Evolutionary conservation across 2,797 vertebrate genomes (phyloP), one percentile per base, ranked within the genome.

Genomic region (Lepidocolaptes lacrymiger): DNA sequence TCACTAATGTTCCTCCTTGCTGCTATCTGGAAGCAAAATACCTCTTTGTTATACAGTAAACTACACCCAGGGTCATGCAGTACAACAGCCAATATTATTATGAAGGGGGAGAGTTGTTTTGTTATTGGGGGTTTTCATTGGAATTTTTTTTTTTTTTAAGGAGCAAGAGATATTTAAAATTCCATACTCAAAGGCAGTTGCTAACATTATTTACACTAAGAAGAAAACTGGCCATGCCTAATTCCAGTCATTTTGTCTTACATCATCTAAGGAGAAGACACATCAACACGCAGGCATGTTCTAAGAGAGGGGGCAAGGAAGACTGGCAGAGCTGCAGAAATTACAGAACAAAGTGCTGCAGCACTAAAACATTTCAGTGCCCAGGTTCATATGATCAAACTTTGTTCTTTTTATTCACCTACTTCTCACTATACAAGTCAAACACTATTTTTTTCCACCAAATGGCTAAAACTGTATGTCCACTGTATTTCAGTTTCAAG

Each of bases 1-100:
- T 91, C 8, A 1, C 96, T 98, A 97, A 98, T 97, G 97, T 66
- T 95, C 85, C 87, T 89, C 71, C 75, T 39, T 23, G 76, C 89
- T 85, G 91, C 89, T 95, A 81, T 88, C 91, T 63, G 36, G 44
- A 91, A 96, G 71, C 73, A 95, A 88, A 96, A 91, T 73, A 86
- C 36, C 83, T 93, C 81, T 95, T 94, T 82, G 64, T 88, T 81
- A 86, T 41, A 67, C 4, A 62, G 74, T 20, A 86, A 63, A 69
- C 66, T 80, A 61, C 30, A 23, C 58, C 95, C 76, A 37, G 82
- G 91, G 97, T 97, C 92, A 93, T 20, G 10, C 44, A 49, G 74
- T 69, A 91, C 91, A 95, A 68, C 1, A 85, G 44, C 9, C 55
- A 86, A n/a, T n/a, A 87, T 49, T 26, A 68, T 75, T 86, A 64